A percentile compares a stretch with the other conserved stretches of the same genome.
phyloP scores from a whole-genome alignment of 2,797 vertebrate species.

The Liasis olivaceus region DNA sequence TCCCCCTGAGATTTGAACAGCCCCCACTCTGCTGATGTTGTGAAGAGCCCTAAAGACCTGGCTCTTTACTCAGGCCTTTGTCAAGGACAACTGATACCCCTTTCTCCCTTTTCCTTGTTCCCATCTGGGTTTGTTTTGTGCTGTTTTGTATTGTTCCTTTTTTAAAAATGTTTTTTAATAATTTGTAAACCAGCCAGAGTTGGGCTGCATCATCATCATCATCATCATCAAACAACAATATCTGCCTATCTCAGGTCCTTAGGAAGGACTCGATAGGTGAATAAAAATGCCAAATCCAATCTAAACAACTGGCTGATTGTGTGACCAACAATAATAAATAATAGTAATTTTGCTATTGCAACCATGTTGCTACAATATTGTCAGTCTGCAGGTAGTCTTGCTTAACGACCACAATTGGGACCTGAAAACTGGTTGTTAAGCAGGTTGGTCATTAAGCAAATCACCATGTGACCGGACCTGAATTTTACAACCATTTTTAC shows the following conservation, averaged over 20 bases:
- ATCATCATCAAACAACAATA: neutral
- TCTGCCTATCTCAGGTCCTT: neutral
- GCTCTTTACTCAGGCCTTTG: neutral
- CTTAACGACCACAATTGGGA: too few relatives aligned
- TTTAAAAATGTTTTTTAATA: neutral
- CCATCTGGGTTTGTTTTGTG: neutral
- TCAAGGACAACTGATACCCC: neutral
- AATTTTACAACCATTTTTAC: too few relatives aligned
- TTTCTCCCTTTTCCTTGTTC: neutral
- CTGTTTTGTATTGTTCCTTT: neutral
- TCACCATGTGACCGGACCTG: too few relatives aligned
- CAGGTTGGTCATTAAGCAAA: too few relatives aligned
- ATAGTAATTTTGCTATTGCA: neutral
- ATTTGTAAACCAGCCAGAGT: neutral
- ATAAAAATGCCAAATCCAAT: neutral
- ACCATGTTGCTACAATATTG: neutral
- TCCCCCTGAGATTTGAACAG: neutral
- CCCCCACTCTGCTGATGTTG: neutral
- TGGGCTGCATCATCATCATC: neutral
- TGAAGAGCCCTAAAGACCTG: neutral
- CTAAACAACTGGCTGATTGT: neutral
- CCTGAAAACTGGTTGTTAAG: too few relatives aligned
- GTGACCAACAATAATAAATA: too few relatives aligned
- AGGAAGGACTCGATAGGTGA: neutral
- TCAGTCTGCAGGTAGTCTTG: neutral